Evolutionary conservation across 2,113 vertebrate genomes (phyloP).

Genomic region (Corydoras maculifer): DNA sequence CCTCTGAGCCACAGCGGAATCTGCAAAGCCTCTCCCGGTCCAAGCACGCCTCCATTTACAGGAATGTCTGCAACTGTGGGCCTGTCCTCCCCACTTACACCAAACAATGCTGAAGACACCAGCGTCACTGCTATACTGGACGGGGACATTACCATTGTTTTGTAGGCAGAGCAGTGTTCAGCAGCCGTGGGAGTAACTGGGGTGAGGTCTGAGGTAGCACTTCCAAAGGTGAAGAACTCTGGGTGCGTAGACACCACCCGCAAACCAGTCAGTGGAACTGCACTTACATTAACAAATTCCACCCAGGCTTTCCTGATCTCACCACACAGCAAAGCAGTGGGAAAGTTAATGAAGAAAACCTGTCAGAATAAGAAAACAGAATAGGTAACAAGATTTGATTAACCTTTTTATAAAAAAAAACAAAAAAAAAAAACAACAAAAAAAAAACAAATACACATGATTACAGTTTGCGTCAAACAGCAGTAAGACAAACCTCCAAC

Average conservation of each 20-base stretch:
- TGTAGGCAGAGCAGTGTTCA: slow-evolving; percentile 90
- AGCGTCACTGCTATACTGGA: slow-evolving; percentile 63
- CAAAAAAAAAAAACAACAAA: background rate
- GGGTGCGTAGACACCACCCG: slow-evolving; percentile 88
- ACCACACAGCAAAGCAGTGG: slow-evolving; percentile 90
- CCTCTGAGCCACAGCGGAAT: slow-evolving; percentile 93
- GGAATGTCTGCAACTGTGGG: slow-evolving; percentile 79
- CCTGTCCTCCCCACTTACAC: slow-evolving; percentile 54
- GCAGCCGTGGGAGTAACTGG: slow-evolving; percentile 79
- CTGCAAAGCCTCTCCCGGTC: slow-evolving; percentile 84
- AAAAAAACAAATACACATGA: background rate
- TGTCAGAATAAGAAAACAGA: slow-evolving; percentile 45
- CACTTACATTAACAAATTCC: slow-evolving; percentile 92
- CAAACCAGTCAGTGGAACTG: slow-evolving; percentile 77
- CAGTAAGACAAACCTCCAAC: slow-evolving; percentile 74
- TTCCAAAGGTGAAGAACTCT: slow-evolving; percentile 93
- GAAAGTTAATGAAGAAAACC: slow-evolving; percentile 98
- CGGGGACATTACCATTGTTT: slow-evolving; percentile 73
- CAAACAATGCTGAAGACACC: slow-evolving; percentile 75
- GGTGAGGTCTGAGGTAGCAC: slow-evolving; percentile 69
- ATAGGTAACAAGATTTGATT: too few relatives aligned
- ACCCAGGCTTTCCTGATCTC: slow-evolving; percentile 93
- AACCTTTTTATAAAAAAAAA: too few relatives aligned
- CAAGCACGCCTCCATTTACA: slow-evolving; percentile 70
- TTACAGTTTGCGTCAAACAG: background rate